phyloP scores from a whole-genome alignment of 2,797 vertebrate genomes.

The Kryptopterus vitreolus region DNA sequence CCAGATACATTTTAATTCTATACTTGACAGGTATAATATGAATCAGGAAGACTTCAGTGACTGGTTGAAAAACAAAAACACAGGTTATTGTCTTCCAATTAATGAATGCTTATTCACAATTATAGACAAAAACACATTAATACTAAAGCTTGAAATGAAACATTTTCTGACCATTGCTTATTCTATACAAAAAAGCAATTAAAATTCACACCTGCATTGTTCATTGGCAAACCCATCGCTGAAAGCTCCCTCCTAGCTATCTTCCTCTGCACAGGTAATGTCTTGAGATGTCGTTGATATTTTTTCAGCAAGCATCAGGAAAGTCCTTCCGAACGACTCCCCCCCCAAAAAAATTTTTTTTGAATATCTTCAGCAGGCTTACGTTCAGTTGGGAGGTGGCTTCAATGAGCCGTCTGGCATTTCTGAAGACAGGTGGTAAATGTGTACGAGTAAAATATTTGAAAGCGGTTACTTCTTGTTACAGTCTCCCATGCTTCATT shows the following conservation, averaged over 20 bases:
- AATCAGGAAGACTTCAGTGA: neutral
- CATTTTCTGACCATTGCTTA: neutral
- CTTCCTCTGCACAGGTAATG: conserved; percentile 7
- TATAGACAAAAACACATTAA: neutral
- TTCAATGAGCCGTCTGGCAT: conserved; percentile 12
- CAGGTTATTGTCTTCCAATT: neutral
- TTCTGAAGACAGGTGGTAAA: conserved; percentile 31
- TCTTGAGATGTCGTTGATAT: neutral
- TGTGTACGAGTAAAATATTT: conserved; percentile 28
- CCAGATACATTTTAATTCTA: too few species aligned
- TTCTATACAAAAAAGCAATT: neutral
- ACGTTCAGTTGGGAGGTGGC: conserved; percentile 22
- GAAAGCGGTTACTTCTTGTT: conserved; percentile 19
- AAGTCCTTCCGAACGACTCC: conserved; percentile 5
- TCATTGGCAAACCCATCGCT: too few species aligned
- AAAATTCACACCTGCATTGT: neutral
- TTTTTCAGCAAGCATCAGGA: neutral
- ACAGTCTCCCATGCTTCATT: conserved; percentile 9
- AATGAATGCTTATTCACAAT: neutral
- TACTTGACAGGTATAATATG: too few species aligned
- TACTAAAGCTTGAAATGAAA: neutral
- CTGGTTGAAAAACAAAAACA: neutral
- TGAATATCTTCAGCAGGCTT: conserved; percentile 21
- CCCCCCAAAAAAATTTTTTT: too few species aligned
- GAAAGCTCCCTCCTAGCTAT: neutral